Evolutionary conservation across 2,113 vertebrate species (phyloP).

Genomic region (Apus apus): DNA sequence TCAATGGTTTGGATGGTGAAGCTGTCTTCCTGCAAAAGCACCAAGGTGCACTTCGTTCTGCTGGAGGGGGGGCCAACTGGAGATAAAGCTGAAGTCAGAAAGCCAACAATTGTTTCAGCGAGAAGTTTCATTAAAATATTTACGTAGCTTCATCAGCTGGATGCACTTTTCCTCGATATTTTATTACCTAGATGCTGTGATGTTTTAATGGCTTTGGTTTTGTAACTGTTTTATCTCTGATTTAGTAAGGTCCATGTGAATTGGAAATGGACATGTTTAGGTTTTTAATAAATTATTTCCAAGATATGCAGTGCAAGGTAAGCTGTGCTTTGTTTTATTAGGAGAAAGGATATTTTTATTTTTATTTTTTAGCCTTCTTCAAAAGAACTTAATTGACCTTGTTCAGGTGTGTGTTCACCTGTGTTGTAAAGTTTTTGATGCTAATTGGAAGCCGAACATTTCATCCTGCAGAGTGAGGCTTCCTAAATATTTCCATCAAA

Average conservation of each 20-base stretch:
- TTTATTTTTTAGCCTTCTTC: accelerated
- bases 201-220: background rate
- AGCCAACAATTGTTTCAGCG: background rate
- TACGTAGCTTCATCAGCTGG: background rate
- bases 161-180: accelerated
- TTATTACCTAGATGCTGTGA: accelerated
- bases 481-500: background rate
- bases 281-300: background rate
- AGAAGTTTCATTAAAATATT: background rate
- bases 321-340: background rate
- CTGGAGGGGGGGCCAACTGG: background rate
- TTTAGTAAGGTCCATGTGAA: accelerated
- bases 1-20: background rate
- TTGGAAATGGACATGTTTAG: background rate
- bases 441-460: background rate
- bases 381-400: background rate
- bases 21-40: accelerated
- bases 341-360: background rate
- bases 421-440: background rate
- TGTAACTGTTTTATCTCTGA: background rate
- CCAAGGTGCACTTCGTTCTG: background rate
- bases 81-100: background rate
- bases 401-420: background rate
- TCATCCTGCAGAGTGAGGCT: background rate
- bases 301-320: background rate